A percentile compares a stretch with the other conserved stretches of the same genome.
These are phyloP conservation scores for Aulostomus chinensis DNA, from an alignment of 2,797 vertebrate genomes.

Conservation along the genomic window DNA sequence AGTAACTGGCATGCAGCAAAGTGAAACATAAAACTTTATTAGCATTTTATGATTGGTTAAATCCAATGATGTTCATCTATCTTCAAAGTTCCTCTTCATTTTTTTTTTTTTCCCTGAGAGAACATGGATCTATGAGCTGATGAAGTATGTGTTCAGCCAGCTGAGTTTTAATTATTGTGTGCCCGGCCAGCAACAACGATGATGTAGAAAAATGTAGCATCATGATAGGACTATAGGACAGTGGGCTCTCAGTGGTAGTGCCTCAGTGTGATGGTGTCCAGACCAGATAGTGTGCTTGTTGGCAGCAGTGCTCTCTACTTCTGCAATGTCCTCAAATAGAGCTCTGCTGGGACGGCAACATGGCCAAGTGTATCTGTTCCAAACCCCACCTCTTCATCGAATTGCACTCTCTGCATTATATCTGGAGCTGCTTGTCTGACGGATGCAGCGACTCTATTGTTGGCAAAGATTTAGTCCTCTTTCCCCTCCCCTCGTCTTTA, in stretches of 20 bases:
- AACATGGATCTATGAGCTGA: no score
- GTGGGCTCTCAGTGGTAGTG: no score
- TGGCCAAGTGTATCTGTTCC: conserved; percentile 30
- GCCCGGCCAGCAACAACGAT: not conserved
- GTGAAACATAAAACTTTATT: not conserved
- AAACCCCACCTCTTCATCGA: conserved; percentile 16
- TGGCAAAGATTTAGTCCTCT: not conserved
- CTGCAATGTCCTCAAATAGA: conserved; percentile 6
- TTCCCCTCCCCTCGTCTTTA: not conserved
- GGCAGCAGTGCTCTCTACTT: not conserved
- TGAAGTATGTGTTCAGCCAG: no score
- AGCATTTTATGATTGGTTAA: not conserved
- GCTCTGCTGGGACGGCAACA: conserved; percentile 4
- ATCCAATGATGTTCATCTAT: no score
- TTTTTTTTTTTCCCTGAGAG: no score
- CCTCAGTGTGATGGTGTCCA: conserved; percentile 3
- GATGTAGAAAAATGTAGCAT: no score
- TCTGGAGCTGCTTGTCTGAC: conserved; percentile 12
- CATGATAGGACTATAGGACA: no score
- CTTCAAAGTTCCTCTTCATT: no score
- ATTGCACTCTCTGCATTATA: conserved; percentile 2
- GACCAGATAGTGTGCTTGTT: not conserved
- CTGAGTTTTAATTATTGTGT: no score
- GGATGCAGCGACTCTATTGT: not conserved
- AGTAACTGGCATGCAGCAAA: not conserved